Evolutionary conservation across 2,888 invertebrate genomes (phyloP).

Genomic region (Caenorhabditis japonica): DNA sequence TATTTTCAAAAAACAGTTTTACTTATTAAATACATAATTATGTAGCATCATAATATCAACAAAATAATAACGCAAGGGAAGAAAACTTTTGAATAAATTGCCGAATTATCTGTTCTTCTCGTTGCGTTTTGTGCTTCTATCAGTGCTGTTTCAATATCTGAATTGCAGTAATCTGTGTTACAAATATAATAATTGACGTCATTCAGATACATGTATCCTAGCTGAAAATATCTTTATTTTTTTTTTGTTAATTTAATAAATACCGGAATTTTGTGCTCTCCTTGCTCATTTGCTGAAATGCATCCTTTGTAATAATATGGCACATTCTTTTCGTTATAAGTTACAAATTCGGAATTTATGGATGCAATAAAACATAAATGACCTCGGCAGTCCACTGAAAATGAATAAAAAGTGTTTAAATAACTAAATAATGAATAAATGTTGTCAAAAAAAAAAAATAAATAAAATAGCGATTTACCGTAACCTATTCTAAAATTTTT

Average conservation of each 20-base stretch:
- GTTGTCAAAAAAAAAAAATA: no score
- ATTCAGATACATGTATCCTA: constrained; percentile 19
- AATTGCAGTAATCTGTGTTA: constrained; percentile 23
- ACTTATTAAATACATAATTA: no score
- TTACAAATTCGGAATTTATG: no score
- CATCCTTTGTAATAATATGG: constrained; percentile 25
- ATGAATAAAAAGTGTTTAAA: no score
- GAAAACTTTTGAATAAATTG: no score
- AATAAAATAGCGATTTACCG: no score
- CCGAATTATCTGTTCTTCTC: neutral
- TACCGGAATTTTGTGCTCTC: constrained; percentile 10
- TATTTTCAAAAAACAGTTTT: no score
- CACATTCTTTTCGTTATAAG: no score
- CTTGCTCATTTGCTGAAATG: constrained; percentile 27
- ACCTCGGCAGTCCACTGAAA: constrained; percentile 17
- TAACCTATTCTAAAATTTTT: no score
- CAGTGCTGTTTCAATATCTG: constrained; percentile 13
- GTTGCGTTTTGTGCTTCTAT: constrained; percentile 16
- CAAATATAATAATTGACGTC: constrained; percentile 20
- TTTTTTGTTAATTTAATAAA: neutral
- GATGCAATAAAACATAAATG: constrained; percentile 25
- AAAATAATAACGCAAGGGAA: no score
- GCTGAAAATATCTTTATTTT: constrained; percentile 9
- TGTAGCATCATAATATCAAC: no score
- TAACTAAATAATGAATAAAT: no score